Evolutionary conservation across 2,113 vertebrate genomes (phyloP).

Genomic region (Heliornis fulica): DNA sequence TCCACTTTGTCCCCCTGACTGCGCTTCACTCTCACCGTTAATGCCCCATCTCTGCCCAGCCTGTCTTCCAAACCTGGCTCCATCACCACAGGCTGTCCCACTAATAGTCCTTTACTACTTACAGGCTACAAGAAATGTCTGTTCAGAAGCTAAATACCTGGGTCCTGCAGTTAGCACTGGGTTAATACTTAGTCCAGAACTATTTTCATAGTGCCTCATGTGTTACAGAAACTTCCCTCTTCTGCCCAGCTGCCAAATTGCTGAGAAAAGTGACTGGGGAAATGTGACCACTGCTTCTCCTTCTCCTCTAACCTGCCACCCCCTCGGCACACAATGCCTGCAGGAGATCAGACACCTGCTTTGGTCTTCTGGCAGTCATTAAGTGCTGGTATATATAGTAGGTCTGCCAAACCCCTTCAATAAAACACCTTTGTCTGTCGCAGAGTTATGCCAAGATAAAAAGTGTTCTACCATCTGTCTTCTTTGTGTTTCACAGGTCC

Average conservation of each 20-base stretch:
- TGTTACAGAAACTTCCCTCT: neutral
- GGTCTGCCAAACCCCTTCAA: constrained; percentile 58
- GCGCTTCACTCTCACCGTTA: rapidly evolving
- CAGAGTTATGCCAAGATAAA: neutral
- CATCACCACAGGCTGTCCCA: neutral
- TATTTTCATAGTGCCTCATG: neutral
- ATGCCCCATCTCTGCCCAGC: neutral
- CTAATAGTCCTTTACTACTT: neutral
- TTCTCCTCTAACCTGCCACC: neutral
- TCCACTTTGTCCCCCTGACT: too few relatives aligned
- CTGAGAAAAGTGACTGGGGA: neutral
- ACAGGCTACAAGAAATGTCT: neutral
- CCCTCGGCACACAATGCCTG: neutral
- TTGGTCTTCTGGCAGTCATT: neutral
- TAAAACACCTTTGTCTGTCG: neutral
- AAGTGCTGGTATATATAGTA: constrained; percentile 1
- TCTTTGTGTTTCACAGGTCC: neutral
- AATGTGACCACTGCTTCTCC: neutral
- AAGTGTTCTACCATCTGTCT: neutral
- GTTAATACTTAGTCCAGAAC: neutral
- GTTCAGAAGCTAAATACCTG: neutral
- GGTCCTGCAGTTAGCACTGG: neutral
- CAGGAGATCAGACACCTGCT: constrained; percentile 16
- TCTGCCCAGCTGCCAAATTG: neutral
- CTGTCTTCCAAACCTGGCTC: neutral